Base-by-base conservation (phyloP, 2,797 vertebrate genomes). In the Todus mexicanus region DNA sequence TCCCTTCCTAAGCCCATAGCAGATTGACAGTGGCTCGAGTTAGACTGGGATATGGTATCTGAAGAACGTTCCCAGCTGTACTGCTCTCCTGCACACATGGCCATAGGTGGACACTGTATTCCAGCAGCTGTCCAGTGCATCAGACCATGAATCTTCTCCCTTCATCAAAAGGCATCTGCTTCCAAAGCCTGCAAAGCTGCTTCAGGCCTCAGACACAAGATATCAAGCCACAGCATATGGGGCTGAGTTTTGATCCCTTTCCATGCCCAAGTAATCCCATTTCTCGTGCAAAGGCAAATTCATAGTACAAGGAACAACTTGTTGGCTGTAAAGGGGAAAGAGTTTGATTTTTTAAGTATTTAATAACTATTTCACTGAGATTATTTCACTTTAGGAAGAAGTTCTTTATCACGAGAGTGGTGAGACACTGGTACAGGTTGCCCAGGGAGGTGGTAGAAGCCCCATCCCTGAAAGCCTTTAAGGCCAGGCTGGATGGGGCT, bases 31-130 rank as follows among this genome's bases (percentile, higher is more conserved):
- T 42, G 64, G 43, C 33, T 79, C 1, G 0, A 68, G 42, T 45
- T 12, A 12, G 60, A 13, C 20, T 27, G 45, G 64, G 77, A 84
- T n/a, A 18, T 0, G 0, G 31, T 6, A n/a, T 14, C 84, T 74
- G 87, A 72, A 3, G 3, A 37, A 11, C 5, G 37, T 48, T 76
- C 40, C 60, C 18, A 29, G 59, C 47, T 11, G 4, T 19, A 20
- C 53, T 53, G 51, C n/a, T 45, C 50, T 68, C 29, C 83, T 6
- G 8, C 14, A 12, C 22, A 6, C 3, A 0, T 0, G 0, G 25
- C 43, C 27, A 1, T 2, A 33, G 50, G 43, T 11, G 3, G 65
- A 33, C 11, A 6, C 11, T 6, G 4, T 27, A 48, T 27, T 35
- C 43, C 59, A 11, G 35, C 2, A 51, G 29, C 38, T 6, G 4